Percentiles rank a stretch among this genome's conserved stretches.
Conservation (phyloP, 2,113 vertebrate genomes). For the Tonatia bakeri region DNA sequence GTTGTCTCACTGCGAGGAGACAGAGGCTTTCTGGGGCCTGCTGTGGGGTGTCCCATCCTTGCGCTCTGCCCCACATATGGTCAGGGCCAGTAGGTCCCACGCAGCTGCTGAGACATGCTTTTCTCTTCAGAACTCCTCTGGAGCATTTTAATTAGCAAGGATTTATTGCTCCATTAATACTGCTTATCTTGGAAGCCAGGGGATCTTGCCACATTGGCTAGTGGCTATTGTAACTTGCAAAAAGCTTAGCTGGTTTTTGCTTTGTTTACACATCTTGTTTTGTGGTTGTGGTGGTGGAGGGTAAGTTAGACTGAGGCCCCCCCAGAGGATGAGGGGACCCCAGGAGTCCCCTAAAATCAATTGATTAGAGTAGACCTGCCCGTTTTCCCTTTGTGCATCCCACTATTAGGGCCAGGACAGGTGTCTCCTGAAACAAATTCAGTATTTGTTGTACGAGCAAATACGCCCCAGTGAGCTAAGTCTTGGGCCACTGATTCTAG, state of each 20-base stretch:
- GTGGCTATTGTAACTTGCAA: not conserved
- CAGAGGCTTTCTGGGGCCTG: not conserved
- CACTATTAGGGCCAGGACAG: not conserved
- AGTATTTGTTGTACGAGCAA: not conserved
- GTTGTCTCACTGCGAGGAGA: not conserved
- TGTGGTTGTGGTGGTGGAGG: not conserved
- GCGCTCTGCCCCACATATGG: fast-evolving
- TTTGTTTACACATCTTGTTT: not conserved
- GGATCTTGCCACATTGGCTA: not conserved
- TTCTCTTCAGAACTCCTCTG: not conserved
- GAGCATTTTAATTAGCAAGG: not conserved
- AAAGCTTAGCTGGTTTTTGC: not conserved
- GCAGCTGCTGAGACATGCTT: not conserved
- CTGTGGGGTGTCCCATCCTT: not conserved
- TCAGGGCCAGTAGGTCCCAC: not conserved
- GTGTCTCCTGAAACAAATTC: not conserved
- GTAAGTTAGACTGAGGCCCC: not conserved
- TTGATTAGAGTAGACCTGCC: not conserved
- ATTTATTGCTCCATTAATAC: not conserved
- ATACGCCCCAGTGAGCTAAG: not conserved
- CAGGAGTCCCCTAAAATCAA: not conserved
- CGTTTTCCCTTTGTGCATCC: not conserved
- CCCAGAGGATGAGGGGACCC: not conserved
- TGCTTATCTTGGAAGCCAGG: not conserved
- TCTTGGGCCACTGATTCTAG: not conserved